Conservation (phyloP, 2,797 vertebrate species). For the Margarornis squamiger region DNA sequence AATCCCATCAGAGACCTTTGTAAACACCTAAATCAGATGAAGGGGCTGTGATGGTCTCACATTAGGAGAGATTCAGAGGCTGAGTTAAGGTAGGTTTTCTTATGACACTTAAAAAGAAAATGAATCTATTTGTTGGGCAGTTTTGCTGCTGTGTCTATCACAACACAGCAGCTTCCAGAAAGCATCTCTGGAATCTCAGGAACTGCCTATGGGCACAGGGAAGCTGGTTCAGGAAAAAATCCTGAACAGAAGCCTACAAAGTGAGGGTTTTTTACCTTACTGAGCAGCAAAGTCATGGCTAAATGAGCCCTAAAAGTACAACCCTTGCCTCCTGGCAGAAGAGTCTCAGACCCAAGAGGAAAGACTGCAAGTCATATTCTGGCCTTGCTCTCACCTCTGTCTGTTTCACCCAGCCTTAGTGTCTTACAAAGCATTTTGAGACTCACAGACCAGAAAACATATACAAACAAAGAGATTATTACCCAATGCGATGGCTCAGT, state of each 20-base stretch:
- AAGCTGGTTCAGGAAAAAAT: neutral
- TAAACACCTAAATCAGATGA: constrained; percentile 13
- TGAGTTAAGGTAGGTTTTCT: neutral
- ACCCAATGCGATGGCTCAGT: neutral
- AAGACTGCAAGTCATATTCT: neutral
- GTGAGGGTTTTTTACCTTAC: neutral
- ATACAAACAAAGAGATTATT: neutral
- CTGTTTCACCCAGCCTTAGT: neutral
- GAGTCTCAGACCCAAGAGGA: neutral
- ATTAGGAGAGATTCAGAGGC: neutral
- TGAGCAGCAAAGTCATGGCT: neutral
- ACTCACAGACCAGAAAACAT: neutral
- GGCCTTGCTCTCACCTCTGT: neutral
- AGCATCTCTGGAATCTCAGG: neutral
- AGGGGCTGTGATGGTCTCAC: neutral
- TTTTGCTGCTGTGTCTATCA: neutral
- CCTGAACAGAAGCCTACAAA: neutral
- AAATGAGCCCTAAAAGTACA: neutral
- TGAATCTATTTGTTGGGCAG: neutral
- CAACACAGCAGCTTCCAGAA: neutral
- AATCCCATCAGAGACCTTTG: neutral
- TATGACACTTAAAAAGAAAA: neutral
- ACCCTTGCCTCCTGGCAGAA: neutral
- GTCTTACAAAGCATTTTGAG: neutral
- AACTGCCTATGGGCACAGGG: neutral